These are phyloP conservation scores for Prietella phreatophila DNA, from an alignment of 2,113 vertebrate species.

Conservation along the genomic window DNA sequence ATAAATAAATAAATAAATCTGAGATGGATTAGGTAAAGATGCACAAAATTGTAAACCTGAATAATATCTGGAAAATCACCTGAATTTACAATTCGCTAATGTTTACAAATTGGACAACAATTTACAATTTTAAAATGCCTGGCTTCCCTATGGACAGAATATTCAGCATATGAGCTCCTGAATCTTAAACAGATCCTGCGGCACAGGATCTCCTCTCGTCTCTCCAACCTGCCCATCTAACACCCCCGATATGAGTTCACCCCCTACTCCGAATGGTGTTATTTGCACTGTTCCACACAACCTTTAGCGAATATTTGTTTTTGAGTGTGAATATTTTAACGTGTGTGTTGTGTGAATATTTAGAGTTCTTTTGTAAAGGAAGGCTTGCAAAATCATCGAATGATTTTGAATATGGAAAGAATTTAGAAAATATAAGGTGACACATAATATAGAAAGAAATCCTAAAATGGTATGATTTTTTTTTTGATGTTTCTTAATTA, in stretches of 20 bases:
- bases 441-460: neutral
- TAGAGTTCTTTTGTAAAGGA: neutral
- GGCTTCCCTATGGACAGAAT: neutral
- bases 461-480: neutral
- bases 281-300: neutral
- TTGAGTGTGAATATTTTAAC: conserved; percentile 37
- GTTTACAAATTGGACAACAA: conserved; percentile 13
- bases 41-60: neutral
- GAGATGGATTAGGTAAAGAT: conserved; percentile 64
- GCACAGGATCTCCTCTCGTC: conserved; percentile 19
- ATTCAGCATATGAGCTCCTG: neutral
- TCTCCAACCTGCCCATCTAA: neutral
- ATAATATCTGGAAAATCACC: conserved; percentile 22
- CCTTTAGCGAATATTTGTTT: conserved; percentile 26
- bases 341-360: conserved; percentile 11
- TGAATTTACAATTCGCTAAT: conserved; percentile 3
- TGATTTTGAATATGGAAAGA: neutral
- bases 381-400: neutral
- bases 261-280: neutral
- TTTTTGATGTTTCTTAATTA: neutral
- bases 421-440: neutral
- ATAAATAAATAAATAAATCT: conserved; percentile 48
- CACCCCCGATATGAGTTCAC: neutral
- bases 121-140: conserved; percentile 14
- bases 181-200: neutral